A percentile compares a stretch with the other conserved stretches of the same genome.
These are phyloP conservation scores for Cepaea hortensis DNA, from an alignment of 2,888 invertebrate genomes.

Conservation along the genomic window DNA sequence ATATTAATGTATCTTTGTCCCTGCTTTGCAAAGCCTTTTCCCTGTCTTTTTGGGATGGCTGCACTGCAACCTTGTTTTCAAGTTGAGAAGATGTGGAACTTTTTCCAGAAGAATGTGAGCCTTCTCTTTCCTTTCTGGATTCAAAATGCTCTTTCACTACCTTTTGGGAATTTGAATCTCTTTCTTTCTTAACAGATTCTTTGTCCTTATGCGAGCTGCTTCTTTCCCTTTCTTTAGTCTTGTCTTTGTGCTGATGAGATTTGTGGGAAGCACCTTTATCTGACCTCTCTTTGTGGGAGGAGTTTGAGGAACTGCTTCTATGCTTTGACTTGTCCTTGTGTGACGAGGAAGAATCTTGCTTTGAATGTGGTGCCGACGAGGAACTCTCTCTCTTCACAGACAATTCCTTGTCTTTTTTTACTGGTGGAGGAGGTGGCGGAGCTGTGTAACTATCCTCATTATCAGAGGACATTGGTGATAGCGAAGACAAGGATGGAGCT, in stretches of 20 bases:
- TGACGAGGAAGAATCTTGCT: constrained; percentile 22
- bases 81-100: constrained; percentile 31
- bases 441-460: constrained; percentile 24
- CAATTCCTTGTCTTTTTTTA: constrained; percentile 30
- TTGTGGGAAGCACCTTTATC: constrained; percentile 28
- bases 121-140: constrained; percentile 34
- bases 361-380: constrained; percentile 19
- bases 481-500: constrained; percentile 33
- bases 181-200: constrained; percentile 39
- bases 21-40: constrained; percentile 26
- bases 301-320: constrained; percentile 31
- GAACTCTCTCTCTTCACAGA: constrained; percentile 34
- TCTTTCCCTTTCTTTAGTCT: constrained; percentile 37
- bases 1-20: constrained; percentile 28
- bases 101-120: constrained; percentile 29
- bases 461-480: constrained; percentile 32
- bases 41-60: constrained; percentile 13
- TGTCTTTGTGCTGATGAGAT: constrained; percentile 37
- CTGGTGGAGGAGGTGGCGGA: constrained; percentile 25
- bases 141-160: constrained; percentile 25
- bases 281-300: constrained; percentile 42
- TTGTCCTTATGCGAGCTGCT: constrained; percentile 39
- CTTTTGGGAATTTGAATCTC: constrained; percentile 20
- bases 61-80: constrained; percentile 29
- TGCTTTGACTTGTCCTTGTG: constrained; percentile 43